Percentiles rank a stretch among this genome's conserved stretches.
phyloP scores from a whole-genome alignment of 2,113 vertebrate species.

The Saccopteryx leptura region DNA sequence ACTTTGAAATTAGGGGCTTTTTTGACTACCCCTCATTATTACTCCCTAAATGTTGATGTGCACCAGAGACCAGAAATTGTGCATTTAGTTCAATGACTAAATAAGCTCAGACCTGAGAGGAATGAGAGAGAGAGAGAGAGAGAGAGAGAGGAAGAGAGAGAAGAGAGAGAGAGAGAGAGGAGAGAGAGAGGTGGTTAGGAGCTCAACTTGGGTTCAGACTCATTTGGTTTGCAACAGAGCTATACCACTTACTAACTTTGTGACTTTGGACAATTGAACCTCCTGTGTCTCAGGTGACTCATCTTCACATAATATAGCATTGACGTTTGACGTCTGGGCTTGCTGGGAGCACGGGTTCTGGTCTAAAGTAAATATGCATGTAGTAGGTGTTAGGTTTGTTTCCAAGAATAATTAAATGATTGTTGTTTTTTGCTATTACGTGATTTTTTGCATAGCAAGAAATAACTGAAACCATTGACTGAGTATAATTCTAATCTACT shows the following conservation, averaged over 20 bases:
- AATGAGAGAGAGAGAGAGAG: neutral
- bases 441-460: neutral
- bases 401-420: neutral
- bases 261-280: neutral
- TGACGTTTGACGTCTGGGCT: neutral
- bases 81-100: neutral
- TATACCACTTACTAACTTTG: neutral
- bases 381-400: neutral
- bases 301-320: neutral
- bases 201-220: neutral
- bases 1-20: conserved; percentile 1
- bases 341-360: neutral
- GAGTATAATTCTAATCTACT: neutral
- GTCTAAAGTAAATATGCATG: neutral
- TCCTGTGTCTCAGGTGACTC: neutral
- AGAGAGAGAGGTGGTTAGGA: neutral
- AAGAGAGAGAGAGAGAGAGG: too few species aligned
- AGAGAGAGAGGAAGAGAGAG: neutral
- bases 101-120: neutral
- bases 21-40: neutral
- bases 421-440: neutral
- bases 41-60: neutral
- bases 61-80: neutral
- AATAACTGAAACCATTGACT: neutral
- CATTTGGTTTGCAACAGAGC: neutral